phyloP scores from a whole-genome alignment of 2,797 vertebrate genomes.

The Typhlichthys eigenmanni region DNA sequence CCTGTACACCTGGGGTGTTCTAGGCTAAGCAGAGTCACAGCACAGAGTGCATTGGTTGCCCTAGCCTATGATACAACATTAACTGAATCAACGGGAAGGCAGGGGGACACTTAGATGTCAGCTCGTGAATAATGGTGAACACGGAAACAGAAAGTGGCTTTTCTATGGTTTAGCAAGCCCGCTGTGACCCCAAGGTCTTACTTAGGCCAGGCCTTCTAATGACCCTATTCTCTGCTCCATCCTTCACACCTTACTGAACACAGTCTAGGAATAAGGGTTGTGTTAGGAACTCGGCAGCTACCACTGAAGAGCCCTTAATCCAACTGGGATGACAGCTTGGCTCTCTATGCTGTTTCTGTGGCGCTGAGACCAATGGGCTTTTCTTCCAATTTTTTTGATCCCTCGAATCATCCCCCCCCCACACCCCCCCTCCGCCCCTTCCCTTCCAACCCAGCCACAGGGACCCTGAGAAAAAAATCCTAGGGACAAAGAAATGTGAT shows the following conservation, averaged over 20 bases:
- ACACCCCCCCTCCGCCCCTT: not conserved
- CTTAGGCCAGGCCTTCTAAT: constrained; percentile 64
- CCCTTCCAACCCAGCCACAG: constrained; percentile 55
- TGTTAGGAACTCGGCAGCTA: constrained; percentile 67
- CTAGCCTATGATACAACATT: constrained; percentile 52
- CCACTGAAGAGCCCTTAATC: constrained; percentile 77
- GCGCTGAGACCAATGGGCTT: constrained; percentile 76
- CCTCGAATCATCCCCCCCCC: constrained; percentile 48
- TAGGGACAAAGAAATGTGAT: constrained; percentile 64
- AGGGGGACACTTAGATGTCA: constrained; percentile 66
- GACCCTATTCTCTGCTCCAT: constrained; percentile 48
- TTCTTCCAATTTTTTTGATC: constrained; percentile 70
- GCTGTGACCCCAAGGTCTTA: constrained; percentile 70
- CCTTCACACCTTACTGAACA: constrained; percentile 49
- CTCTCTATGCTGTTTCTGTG: constrained; percentile 67
- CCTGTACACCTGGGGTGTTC: constrained; percentile 23
- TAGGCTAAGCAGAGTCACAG: constrained; percentile 30
- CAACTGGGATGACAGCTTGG: constrained; percentile 75
- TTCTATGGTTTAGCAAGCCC: constrained; percentile 64
- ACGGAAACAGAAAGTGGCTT: constrained; percentile 72
- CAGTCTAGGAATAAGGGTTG: constrained; percentile 52
- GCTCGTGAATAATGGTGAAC: constrained; percentile 69
- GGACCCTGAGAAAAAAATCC: constrained; percentile 71
- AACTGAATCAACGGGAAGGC: constrained; percentile 69
- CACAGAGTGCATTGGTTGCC: constrained; percentile 37